Percentiles rank a stretch among this genome's conserved stretches.
Evolutionary conservation across 1,140 invertebrate genomes (phyloP).

Genomic region (Halesus radiatus): DNA sequence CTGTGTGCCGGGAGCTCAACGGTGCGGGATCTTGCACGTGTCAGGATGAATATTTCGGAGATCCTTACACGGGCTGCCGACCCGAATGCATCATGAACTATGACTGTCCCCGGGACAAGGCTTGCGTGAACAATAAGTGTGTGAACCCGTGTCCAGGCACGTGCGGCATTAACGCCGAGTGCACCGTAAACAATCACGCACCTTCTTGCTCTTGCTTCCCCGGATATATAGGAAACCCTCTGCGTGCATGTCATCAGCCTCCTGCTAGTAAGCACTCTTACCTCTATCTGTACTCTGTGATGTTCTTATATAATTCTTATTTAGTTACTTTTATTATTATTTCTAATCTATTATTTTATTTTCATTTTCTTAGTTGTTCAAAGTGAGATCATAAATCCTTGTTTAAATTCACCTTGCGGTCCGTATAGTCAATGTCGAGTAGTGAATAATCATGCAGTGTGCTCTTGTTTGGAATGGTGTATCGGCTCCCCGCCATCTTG

Average conservation of each 20-base stretch:
- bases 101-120: constrained; percentile 80
- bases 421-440: constrained; percentile 84
- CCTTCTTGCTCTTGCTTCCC: constrained; percentile 83
- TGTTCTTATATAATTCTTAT: constrained; percentile 20
- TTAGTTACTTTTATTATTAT: constrained; percentile 58
- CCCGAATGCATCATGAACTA: constrained; percentile 87
- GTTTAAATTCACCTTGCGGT: constrained; percentile 86
- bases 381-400: constrained; percentile 75
- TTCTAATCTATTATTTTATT: constrained; percentile 38
- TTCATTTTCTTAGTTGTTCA: constrained; percentile 58
- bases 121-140: constrained; percentile 88
- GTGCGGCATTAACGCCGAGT: constrained; percentile 86
- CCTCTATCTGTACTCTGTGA: constrained; percentile 55
- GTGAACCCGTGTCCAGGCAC: constrained; percentile 83
- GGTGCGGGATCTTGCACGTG: constrained; percentile 86
- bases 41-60: constrained; percentile 84
- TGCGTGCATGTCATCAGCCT: constrained; percentile 78
- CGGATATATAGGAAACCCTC: constrained; percentile 83
- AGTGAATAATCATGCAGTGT: constrained; percentile 80
- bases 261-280: constrained; percentile 74
- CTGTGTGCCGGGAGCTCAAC: constrained; percentile 82
- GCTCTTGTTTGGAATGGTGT: constrained; percentile 78
- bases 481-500: constrained; percentile 82
- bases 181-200: constrained; percentile 85
- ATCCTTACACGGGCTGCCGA: constrained; percentile 85